phyloP scores from a whole-genome alignment of 2,113 vertebrate species.

The Xiphorhynchus elegans region DNA sequence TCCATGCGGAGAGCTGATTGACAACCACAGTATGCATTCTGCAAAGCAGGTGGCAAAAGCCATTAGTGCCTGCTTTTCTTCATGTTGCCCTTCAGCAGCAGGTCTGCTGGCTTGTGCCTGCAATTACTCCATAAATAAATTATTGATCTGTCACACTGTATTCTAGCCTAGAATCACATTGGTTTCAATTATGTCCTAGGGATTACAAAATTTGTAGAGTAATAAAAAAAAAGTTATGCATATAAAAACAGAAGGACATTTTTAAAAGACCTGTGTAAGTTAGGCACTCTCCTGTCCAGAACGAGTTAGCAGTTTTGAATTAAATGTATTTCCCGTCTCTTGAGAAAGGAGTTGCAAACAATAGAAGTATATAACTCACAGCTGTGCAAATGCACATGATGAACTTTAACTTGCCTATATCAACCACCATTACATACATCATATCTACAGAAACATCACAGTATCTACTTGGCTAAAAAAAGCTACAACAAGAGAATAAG shows the following conservation, averaged over 20 bases:
- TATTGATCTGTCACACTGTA: background rate
- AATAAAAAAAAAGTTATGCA: background rate
- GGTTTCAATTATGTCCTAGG: background rate
- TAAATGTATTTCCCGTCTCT: background rate
- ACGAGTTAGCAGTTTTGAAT: background rate
- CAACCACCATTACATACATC: too few species aligned
- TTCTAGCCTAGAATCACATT: background rate
- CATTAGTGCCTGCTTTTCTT: background rate
- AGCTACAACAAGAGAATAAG: background rate
- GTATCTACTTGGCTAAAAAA: background rate
- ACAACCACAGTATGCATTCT: rapidly evolving
- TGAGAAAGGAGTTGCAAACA: background rate
- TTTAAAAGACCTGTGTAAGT: background rate
- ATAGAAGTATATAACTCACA: background rate
- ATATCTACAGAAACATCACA: background rate
- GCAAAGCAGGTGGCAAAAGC: background rate
- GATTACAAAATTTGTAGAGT: background rate
- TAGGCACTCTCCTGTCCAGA: rapidly evolving
- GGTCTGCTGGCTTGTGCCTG: background rate
- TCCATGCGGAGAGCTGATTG: background rate
- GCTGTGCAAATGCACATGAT: background rate
- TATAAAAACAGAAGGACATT: background rate
- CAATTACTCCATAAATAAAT: background rate
- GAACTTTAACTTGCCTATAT: background rate
- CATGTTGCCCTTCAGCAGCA: background rate